Base-by-base conservation (phyloP, 2,888 invertebrate genomes). In the Chromoteleia sp. region DNA sequence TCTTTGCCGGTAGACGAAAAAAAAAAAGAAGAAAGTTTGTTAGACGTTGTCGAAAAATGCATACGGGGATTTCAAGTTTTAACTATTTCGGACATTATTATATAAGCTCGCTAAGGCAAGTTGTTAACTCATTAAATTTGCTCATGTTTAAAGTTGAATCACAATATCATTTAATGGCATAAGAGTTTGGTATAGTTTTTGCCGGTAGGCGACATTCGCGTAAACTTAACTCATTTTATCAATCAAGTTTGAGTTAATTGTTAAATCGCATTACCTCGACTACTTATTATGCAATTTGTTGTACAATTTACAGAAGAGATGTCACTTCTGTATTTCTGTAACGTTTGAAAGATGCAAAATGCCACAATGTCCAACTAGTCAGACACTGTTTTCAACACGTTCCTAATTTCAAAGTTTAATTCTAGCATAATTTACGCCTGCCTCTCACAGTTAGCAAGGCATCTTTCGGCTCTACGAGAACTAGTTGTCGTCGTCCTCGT, bases 291-390 rank as follows among this genome's bases (percentile, higher is more conserved):
- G 52, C 54, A 76, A 71, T 81, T 81, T 76, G 67, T 71, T 59
- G 56, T 70, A 39, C 43, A 75, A 81, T 71, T 61, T 76, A 61
- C 56, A 61, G 48, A 61, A 70, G 68, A 33, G 54, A 68, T 61
- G 65, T 78, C 70, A 54, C 70, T 78, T 68, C 73, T 50, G 65
- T 14, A 58, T 74, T 59, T 56, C 59, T 70, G 45, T 70, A 82
- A 68, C 36, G 73, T 78, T 78, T 70, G 68, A 73, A 78, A 82
- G 82, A 82, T 77, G 65, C 77, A 82, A 77, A 82, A 78, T 50
- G 82, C 78, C 78, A 82, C 74, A 77, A 74, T 78, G 82, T 82
- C 82, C 82, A 82, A 82, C 82, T 82, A 82, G 82, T 82, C 82
- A 82, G 82, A 78, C 63, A 74, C 73, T 82, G 82, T 78, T 82